phyloP scores from a whole-genome alignment of 2,888 invertebrate genomes.

The Cerastoderma edule region DNA sequence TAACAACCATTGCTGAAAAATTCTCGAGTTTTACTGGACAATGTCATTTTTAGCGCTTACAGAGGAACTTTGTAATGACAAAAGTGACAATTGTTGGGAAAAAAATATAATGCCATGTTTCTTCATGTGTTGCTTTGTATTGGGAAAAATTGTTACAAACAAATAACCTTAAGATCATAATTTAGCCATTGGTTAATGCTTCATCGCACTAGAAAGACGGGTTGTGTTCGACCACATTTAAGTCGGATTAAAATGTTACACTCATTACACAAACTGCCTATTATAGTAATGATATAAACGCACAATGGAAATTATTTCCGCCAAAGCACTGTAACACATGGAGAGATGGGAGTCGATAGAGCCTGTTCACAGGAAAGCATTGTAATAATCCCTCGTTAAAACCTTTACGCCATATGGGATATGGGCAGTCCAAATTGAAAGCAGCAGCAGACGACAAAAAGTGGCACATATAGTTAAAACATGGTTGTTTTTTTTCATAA shows the following conservation, averaged over 20 bases:
- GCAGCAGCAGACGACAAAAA: no score
- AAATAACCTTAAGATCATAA: constrained; percentile 2
- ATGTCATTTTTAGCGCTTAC: no score
- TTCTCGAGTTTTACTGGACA: no score
- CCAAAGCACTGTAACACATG: constrained; percentile 18
- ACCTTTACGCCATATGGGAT: no score
- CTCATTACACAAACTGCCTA: constrained; percentile 33
- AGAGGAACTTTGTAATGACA: no score
- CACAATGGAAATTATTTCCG: constrained; percentile 46
- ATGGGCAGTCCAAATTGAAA: no score
- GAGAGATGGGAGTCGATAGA: constrained; percentile 18
- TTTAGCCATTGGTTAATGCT: constrained; percentile 20
- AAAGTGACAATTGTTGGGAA: no score
- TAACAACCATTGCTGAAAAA: no score
- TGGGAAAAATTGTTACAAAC: constrained; percentile 1
- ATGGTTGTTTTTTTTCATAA: no score
- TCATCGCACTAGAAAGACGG: constrained; percentile 20
- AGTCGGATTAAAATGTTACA: constrained; percentile 31
- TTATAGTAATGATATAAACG: constrained; percentile 36
- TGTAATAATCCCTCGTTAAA: constrained; percentile 48
- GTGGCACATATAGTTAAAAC: no score
- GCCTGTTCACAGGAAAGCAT: constrained; percentile 24
- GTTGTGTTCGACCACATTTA: constrained; percentile 23
- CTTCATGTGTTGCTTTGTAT: not conserved
- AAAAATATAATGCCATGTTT: not conserved